Percentiles rank a stretch among this genome's conserved stretches.
phyloP scores from a whole-genome alignment of 2,888 invertebrate species.

The Drosophila kuntzei region DNA sequence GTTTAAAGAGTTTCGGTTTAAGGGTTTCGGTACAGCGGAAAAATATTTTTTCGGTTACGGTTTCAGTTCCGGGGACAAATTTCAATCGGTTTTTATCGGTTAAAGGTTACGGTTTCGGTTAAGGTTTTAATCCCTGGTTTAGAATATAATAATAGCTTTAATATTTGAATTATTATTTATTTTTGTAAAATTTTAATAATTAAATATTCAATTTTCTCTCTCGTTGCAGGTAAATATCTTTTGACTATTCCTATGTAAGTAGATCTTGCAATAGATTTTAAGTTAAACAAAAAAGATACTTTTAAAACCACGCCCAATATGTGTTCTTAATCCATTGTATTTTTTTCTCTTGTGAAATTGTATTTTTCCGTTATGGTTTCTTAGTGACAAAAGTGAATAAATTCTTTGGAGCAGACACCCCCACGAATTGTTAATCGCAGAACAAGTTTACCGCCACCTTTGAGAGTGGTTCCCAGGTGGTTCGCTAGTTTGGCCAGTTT shows the following conservation, averaged over 20 bases:
- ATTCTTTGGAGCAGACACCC: conserved; percentile 33
- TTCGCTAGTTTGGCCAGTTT: conserved; percentile 27
- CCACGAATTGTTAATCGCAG: conserved; percentile 22
- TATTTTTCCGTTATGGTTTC: conserved; percentile 4
- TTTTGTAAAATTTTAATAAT: not conserved
- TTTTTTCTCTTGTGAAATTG: too few species aligned
- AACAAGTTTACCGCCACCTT: conserved; percentile 53
- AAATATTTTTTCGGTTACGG: too few species aligned
- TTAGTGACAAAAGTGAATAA: conserved; percentile 7
- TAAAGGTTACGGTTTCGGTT: too few species aligned
- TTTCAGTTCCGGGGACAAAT: too few species aligned
- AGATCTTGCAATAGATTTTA: not conserved
- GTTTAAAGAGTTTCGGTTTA: too few species aligned
- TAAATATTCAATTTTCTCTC: not conserved
- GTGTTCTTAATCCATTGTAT: not conserved
- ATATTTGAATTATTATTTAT: too few species aligned
- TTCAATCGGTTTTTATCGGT: too few species aligned
- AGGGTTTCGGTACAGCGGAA: too few species aligned
- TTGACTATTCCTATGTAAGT: not conserved
- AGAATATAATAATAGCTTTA: too few species aligned
- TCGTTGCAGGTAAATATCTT: conserved; percentile 43
- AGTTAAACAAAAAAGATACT: not conserved
- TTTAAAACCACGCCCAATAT: conserved; percentile 1
- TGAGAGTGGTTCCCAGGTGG: conserved; percentile 56
- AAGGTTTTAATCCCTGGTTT: too few species aligned